phyloP scores from a whole-genome alignment of 2,113 vertebrate species.

The Leuciscus idus region DNA sequence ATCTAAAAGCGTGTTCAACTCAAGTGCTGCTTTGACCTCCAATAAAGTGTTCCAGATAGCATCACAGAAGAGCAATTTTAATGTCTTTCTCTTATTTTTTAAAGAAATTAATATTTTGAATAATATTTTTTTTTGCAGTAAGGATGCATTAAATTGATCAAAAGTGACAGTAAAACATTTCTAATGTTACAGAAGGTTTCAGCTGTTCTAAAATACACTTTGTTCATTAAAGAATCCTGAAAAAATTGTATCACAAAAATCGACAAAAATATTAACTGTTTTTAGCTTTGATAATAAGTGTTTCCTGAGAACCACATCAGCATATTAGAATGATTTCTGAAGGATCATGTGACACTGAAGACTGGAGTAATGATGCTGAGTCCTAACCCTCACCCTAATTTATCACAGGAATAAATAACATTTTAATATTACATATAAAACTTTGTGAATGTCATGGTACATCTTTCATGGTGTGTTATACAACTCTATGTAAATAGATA shows the following conservation, averaged over 20 bases:
- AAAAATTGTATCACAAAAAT: background rate
- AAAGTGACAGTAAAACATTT: background rate
- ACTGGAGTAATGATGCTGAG: background rate
- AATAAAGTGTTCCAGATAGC: background rate
- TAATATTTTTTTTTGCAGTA: background rate
- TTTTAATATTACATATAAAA: background rate
- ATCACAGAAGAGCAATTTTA: background rate
- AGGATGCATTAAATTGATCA: background rate
- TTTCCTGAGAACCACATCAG: background rate
- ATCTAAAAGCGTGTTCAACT: background rate
- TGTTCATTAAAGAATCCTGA: background rate
- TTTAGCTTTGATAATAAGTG: background rate
- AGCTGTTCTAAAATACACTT: background rate
- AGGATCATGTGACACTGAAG: background rate
- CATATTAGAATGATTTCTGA: background rate
- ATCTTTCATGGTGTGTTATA: background rate
- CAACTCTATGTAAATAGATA: background rate
- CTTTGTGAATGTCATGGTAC: background rate
- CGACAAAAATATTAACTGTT: background rate
- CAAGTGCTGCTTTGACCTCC: background rate
- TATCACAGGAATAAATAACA: too few relatives aligned
- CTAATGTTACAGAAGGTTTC: background rate
- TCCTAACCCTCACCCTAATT: too few relatives aligned
- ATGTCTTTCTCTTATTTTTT: background rate
- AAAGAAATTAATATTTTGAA: background rate